These are phyloP conservation scores for Pyrrhia umbra DNA, from an alignment of 2,888 invertebrate species.

Conservation along the genomic window DNA sequence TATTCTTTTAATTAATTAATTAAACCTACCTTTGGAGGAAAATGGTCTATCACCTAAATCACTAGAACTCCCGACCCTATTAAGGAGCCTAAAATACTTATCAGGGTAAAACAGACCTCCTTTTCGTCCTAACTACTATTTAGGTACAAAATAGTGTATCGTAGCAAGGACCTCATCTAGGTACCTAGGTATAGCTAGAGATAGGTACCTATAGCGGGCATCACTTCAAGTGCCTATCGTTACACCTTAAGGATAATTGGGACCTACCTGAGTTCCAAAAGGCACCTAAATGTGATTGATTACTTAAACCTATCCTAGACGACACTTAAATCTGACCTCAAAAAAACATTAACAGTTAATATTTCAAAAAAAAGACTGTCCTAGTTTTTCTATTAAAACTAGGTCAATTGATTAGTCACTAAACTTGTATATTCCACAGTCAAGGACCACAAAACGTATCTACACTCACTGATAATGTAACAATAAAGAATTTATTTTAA, in stretches of 20 bases:
- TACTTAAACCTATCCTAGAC: neutral
- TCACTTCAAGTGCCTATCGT: neutral
- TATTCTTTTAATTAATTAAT: constrained; percentile 9
- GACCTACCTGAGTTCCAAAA: neutral
- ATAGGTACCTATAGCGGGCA: neutral
- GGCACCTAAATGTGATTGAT: neutral
- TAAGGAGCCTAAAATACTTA: constrained; percentile 37
- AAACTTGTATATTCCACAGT: neutral
- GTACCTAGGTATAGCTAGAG: neutral
- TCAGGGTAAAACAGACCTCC: constrained; percentile 21
- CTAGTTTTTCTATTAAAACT: neutral
- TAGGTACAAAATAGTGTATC: constrained; percentile 11
- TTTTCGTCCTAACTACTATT: constrained; percentile 14
- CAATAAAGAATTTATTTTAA: neutral
- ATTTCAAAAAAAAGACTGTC: neutral
- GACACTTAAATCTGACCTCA: neutral
- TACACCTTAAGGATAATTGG: neutral
- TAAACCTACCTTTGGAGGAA: neutral
- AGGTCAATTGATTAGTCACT: neutral
- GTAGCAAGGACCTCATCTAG: constrained; percentile 3
- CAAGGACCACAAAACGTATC: neutral
- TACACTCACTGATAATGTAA: neutral
- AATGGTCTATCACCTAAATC: constrained; percentile 34
- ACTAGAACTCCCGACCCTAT: constrained; percentile 17
- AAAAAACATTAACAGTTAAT: neutral